Base-by-base conservation (phyloP, 2,797 vertebrate genomes). In the Nannoperca australis region DNA sequence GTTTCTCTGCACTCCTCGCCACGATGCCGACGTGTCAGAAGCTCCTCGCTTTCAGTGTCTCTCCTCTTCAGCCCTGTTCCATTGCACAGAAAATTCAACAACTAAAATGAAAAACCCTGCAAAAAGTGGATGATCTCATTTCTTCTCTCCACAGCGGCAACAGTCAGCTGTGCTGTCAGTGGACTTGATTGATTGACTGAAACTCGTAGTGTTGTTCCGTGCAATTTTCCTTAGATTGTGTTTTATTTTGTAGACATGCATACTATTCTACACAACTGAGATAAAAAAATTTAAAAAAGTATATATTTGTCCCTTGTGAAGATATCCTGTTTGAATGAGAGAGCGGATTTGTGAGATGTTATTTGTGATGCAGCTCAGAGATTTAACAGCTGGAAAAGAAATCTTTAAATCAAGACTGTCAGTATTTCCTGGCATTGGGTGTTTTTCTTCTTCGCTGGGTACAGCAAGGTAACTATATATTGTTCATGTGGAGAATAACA, bases 281-380 rank as follows among this genome's bases (percentile, higher is more conserved):
- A 89, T 86, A 88, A 67, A 62, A 81, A 74, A 84, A 81, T 42
- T 42, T 64, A 78, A 61, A 59, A 0, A 38, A 38, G 73, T 85
- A 85, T 85, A 92, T 91, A 91, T 93, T 92, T 89, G 88, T 94
- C 90, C 84, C 83, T 85, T 89, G 93, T 92, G 91, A 94, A 93
- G 86, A 89, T 88, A 85, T 90, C 84, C 75, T 90, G 88, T 93
- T 89, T 89, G 89, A 91, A 82, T 84, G 88, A 87, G 58, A 90
- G 79, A 79, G 50, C 50, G n/a, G 58, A 73, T 80, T 72, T 76
- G 83, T 83, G 79, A 79, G 84, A 88, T 88, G 89, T 93, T 87
- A 53, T 78, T 78, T 91, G 88, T 92, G 89, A 88, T 71, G 89
- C 87, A 79, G 78, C 77, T 79, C 79, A 79, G 83, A 89, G 79